A percentile compares a stretch with the other conserved stretches of the same genome.
phyloP scores from a whole-genome alignment of 2,113 vertebrate genomes.

The Ciconia maguari region DNA sequence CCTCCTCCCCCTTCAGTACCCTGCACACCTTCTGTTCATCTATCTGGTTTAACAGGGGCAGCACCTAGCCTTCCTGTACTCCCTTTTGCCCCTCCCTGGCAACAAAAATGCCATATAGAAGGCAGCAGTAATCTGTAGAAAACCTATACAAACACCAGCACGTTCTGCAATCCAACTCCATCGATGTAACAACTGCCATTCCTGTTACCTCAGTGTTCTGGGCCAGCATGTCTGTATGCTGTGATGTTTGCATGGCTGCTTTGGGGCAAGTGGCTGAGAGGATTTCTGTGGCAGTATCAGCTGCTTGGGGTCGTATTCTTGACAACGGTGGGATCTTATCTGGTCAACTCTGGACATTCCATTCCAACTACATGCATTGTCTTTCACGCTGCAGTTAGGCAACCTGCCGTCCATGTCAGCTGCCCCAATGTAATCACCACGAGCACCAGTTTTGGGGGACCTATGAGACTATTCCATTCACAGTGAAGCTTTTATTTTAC shows the following conservation, averaged over 20 bases:
- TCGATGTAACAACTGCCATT: rapidly evolving
- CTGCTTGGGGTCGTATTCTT: background rate
- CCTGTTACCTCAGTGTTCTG: rapidly evolving
- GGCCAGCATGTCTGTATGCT: background rate
- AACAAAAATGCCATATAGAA: background rate
- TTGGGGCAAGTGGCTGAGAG: background rate
- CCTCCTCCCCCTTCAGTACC: background rate
- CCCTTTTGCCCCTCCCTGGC: background rate
- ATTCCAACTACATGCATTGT: too few relatives aligned
- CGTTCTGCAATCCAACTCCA: background rate
- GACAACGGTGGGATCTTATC: background rate
- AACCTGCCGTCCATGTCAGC: background rate
- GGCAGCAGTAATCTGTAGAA: background rate
- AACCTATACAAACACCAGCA: background rate
- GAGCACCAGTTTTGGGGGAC: background rate
- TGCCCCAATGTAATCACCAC: background rate
- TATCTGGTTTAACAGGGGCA: background rate
- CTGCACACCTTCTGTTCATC: background rate
- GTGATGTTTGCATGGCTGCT: background rate
- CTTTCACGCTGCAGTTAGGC: background rate
- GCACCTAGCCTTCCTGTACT: too few relatives aligned
- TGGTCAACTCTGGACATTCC: background rate
- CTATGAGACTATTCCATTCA: background rate
- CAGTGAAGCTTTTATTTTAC: background rate
- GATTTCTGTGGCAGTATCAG: background rate